Evolutionary conservation across 2,113 vertebrate genomes (phyloP).

Genomic region (Ctenodactylus gundi): DNA sequence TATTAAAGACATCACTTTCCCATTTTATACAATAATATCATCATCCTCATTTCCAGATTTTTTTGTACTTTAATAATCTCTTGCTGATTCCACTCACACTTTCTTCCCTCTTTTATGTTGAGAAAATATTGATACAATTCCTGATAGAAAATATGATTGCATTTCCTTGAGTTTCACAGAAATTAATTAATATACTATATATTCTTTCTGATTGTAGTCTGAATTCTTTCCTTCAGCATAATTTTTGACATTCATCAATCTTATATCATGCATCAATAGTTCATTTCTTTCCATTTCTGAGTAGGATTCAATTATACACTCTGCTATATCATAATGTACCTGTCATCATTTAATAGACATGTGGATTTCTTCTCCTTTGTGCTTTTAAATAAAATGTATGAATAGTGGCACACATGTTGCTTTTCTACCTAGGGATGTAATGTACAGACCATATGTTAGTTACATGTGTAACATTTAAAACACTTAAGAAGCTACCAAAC

Average conservation of each 20-base stretch:
- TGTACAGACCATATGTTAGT: not conserved
- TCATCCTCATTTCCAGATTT: not conserved
- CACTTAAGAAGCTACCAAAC: not conserved
- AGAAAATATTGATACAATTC: not conserved
- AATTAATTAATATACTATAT: not conserved
- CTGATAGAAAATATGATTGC: not conserved
- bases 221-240: not conserved
- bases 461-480: not conserved
- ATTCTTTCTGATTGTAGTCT: not conserved
- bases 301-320: not conserved
- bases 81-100: not conserved
- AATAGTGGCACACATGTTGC: not conserved
- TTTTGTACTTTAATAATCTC: not conserved
- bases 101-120: not conserved
- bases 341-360: not conserved
- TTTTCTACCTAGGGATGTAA: not conserved
- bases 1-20: not conserved
- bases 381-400: not conserved
- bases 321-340: not conserved
- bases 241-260: not conserved
- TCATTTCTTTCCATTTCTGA: not conserved
- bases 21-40: not conserved
- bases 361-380: not conserved
- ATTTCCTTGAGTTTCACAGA: not conserved
- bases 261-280: not conserved